These are phyloP conservation scores for Leptinotarsa lineolata DNA, from an alignment of 1,140 invertebrate species.

Conservation along the genomic window DNA sequence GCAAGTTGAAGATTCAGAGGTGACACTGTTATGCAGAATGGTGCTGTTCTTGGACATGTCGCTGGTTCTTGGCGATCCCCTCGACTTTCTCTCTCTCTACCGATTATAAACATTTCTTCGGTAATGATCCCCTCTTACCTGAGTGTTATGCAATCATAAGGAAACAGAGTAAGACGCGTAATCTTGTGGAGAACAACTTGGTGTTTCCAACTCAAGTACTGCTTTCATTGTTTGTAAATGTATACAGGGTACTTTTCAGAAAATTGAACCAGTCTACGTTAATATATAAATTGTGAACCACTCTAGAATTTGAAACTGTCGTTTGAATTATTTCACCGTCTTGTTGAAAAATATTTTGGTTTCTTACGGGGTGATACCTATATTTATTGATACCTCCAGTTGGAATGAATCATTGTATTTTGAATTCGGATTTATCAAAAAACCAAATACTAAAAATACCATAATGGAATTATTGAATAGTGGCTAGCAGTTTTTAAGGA, in stretches of 20 bases:
- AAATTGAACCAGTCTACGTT: no score
- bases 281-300: no score
- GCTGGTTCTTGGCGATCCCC: not conserved
- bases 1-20: constrained; percentile 22
- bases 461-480: no score
- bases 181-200: not conserved
- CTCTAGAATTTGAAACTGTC: no score
- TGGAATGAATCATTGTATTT: no score
- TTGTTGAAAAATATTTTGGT: no score
- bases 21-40: not conserved
- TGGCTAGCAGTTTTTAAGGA: no score
- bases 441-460: no score
- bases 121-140: constrained; percentile 36
- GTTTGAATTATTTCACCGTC: no score
- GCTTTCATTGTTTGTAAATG: not conserved
- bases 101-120: constrained; percentile 40
- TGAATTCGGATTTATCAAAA: no score
- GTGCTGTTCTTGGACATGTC: not conserved
- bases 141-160: constrained; percentile 20
- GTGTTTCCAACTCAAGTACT: not conserved
- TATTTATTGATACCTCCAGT: no score
- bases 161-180: constrained; percentile 13
- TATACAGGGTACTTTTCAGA: not conserved
- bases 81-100: constrained; percentile 40
- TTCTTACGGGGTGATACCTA: no score